Percentiles rank a stretch among this genome's conserved stretches.
Conservation (phyloP, 2,888 invertebrate species). For the Eristalis pertinax region DNA sequence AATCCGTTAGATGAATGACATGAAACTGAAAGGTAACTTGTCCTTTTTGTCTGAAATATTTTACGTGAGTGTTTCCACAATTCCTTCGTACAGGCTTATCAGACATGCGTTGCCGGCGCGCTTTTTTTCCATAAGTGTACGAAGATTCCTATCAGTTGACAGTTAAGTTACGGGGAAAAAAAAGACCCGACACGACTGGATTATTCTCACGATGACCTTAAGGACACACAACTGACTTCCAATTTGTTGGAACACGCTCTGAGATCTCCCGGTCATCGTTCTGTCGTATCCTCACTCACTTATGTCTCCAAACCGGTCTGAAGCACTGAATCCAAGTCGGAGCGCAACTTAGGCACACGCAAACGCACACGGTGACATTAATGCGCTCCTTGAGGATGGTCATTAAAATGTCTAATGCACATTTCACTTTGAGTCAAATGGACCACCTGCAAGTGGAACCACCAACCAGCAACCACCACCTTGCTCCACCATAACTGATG, state of each 20-base stretch:
- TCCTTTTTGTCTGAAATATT: conserved; percentile 16
- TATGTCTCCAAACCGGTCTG: conserved; percentile 32
- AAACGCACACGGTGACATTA: conserved; percentile 52
- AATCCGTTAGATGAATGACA: conserved; percentile 49
- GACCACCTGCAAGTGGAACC: conserved; percentile 65
- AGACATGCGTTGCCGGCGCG: too few species aligned
- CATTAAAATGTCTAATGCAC: conserved; percentile 58
- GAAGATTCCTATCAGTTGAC: too few species aligned
- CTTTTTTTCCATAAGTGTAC: too few species aligned
- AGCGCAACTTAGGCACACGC: conserved; percentile 15
- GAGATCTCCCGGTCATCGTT: background rate
- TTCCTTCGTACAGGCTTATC: background rate
- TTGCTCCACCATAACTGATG: conserved; percentile 2
- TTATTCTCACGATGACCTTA: background rate
- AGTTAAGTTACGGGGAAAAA: too few species aligned
- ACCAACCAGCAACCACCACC: background rate
- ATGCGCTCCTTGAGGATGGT: conserved; percentile 65
- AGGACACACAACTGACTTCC: background rate
- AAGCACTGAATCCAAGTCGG: conserved; percentile 15
- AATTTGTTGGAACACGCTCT: background rate
- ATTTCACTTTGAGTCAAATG: conserved; percentile 64
- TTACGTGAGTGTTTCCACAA: background rate
- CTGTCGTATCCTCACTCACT: background rate
- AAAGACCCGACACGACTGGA: too few species aligned
- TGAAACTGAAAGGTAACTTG: conserved; percentile 55